Evolutionary conservation across 2,113 vertebrate genomes (phyloP).

Genomic region (Neomonachus schauinslandi): DNA sequence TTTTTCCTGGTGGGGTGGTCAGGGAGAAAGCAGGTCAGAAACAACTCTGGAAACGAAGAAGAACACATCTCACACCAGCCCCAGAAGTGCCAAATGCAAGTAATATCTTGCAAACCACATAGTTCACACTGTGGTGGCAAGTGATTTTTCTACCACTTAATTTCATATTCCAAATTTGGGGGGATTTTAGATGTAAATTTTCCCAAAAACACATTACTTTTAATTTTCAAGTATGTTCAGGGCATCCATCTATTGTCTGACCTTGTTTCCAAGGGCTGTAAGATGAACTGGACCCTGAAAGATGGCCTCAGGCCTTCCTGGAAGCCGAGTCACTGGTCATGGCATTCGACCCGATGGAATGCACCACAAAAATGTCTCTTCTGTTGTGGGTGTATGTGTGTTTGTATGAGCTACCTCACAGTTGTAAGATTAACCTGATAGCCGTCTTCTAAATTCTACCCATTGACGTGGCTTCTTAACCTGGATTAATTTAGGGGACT

Average conservation of each 20-base stretch:
- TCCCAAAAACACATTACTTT: background rate
- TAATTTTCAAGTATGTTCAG: slow-evolving; percentile 46
- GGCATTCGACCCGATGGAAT: background rate
- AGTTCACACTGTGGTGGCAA: slow-evolving; percentile 22
- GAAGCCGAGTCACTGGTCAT: background rate
- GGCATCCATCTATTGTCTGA: background rate
- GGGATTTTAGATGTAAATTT: background rate
- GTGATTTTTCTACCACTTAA: slow-evolving; percentile 7
- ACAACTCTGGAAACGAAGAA: slow-evolving; percentile 15
- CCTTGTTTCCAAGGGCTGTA: background rate
- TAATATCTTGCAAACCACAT: background rate
- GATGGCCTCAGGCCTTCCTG: background rate
- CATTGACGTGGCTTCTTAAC: background rate
- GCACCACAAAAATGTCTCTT: background rate
- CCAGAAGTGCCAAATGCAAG: slow-evolving; percentile 38
- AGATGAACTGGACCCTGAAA: background rate
- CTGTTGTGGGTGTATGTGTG: background rate
- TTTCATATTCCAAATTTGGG: background rate
- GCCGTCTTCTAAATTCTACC: background rate
- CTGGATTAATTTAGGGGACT: background rate
- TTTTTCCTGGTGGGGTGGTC: background rate
- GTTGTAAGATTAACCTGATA: background rate
- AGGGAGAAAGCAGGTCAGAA: slow-evolving; percentile 58
- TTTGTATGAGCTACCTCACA: background rate
- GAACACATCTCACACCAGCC: slow-evolving; percentile 22